Evolutionary conservation across 1,140 invertebrate species (phyloP).

Genomic region (Eupeodes corollae): DNA sequence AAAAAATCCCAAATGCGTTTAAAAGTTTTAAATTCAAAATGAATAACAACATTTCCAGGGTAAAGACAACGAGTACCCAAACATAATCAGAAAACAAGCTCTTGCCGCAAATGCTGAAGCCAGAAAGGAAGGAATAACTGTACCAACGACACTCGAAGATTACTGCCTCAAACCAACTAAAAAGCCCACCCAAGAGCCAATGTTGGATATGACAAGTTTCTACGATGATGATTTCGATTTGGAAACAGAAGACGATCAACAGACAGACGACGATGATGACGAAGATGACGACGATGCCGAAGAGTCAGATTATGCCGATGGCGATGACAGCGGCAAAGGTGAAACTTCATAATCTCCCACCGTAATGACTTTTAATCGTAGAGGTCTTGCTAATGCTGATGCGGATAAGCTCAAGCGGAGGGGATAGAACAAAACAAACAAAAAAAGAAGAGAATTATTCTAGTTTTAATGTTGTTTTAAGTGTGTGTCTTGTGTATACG

Average conservation of each 20-base stretch:
- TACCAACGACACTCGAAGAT: constrained; percentile 95
- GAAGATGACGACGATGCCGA: constrained; percentile 55
- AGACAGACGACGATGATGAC: constrained; percentile 63
- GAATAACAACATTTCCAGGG: constrained; percentile 41
- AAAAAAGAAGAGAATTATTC: too few relatives aligned
- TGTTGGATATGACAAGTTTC: constrained; percentile 79
- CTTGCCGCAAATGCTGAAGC: constrained; percentile 87
- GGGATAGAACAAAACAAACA: too few relatives aligned
- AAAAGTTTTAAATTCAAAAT: too few relatives aligned
- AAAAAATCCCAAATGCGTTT: too few relatives aligned
- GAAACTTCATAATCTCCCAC: constrained; percentile 29
- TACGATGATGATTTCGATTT: constrained; percentile 85
- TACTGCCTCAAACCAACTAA: constrained; percentile 89
- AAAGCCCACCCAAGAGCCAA: constrained; percentile 63
- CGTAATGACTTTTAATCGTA: too few relatives aligned
- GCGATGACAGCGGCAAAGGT: constrained; percentile 34
- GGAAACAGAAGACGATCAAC: constrained; percentile 64
- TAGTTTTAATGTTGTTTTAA: too few relatives aligned
- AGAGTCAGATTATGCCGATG: constrained; percentile 18
- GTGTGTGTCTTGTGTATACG: too few relatives aligned
- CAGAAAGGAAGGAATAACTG: constrained; percentile 90
- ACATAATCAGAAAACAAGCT: constrained; percentile 98
- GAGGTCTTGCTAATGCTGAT: too few relatives aligned
- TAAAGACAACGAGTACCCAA: constrained; percentile 98
- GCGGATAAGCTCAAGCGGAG: too few relatives aligned